Conservation (phyloP, 2,113 vertebrate species). For the Nothocercus julius region DNA sequence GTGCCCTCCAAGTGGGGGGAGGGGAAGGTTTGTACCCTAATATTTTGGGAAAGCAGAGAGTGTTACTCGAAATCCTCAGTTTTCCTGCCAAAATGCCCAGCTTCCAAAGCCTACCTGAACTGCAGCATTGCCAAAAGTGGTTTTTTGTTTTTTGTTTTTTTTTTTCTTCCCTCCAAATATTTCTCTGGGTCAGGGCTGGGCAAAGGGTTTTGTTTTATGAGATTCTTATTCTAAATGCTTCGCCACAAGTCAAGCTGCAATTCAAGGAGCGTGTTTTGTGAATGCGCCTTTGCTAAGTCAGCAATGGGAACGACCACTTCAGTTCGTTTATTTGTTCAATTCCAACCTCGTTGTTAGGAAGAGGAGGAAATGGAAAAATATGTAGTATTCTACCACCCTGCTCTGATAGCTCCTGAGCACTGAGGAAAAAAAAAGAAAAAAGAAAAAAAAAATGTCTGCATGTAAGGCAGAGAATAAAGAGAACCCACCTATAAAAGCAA, state of each 20-base stretch:
- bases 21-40: not conserved
- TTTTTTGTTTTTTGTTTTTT: too few species aligned
- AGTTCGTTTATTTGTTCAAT: not conserved
- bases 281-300: not conserved
- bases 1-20: not conserved
- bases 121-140: not conserved
- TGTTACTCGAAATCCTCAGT: not conserved
- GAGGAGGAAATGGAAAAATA: slow-evolving; percentile 20
- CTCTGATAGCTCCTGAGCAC: not conserved
- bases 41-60: not conserved
- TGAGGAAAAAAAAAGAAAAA: too few species aligned
- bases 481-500: not conserved
- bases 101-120: not conserved
- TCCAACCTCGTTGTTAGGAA: not conserved
- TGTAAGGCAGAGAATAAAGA: accelerated
- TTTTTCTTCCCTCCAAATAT: too few species aligned
- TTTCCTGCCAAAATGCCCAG: not conserved
- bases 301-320: accelerated
- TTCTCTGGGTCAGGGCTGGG: not conserved
- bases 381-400: not conserved
- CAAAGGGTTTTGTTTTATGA: not conserved
- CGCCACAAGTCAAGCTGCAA: not conserved
- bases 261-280: not conserved
- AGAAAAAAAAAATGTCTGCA: not conserved
- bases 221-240: not conserved